Percentiles rank a stretch among this genome's conserved stretches.
Evolutionary conservation across 2,113 vertebrate species (phyloP).

Genomic region (Thermophis baileyi): DNA sequence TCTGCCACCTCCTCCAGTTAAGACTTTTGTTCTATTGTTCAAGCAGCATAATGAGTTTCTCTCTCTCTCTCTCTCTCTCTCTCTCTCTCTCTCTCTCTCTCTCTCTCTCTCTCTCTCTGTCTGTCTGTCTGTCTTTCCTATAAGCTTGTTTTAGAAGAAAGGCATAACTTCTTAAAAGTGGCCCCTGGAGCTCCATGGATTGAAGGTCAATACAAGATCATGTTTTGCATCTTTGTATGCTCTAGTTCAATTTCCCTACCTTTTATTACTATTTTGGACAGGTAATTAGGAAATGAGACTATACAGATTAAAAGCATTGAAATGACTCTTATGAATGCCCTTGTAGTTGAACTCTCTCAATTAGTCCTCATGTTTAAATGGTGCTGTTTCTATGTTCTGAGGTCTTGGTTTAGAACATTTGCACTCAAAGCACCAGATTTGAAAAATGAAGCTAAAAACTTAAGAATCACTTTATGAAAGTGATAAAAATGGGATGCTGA

Average conservation of each 20-base stretch:
- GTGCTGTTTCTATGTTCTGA: neutral
- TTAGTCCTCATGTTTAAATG: neutral
- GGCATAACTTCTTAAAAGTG: neutral
- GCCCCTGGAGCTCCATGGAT: neutral
- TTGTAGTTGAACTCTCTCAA: neutral
- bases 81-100: neutral
- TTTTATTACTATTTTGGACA: neutral
- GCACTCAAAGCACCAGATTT: neutral
- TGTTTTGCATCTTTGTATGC: neutral
- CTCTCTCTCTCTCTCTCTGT: neutral
- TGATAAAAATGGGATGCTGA: neutral
- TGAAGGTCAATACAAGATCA: neutral
- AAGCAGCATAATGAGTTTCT: neutral
- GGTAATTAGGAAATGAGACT: neutral
- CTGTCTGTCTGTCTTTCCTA: neutral
- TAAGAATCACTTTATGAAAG: neutral
- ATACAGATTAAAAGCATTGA: neutral
- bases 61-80: neutral
- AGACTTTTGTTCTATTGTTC: neutral
- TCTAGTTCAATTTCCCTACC: neutral
- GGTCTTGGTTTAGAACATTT: neutral
- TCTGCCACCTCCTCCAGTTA: neutral
- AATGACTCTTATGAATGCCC: neutral
- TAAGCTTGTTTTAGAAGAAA: neutral
- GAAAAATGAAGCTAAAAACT: neutral